Conservation (phyloP, 2,797 vertebrate species). For the Fratercula arctica region DNA sequence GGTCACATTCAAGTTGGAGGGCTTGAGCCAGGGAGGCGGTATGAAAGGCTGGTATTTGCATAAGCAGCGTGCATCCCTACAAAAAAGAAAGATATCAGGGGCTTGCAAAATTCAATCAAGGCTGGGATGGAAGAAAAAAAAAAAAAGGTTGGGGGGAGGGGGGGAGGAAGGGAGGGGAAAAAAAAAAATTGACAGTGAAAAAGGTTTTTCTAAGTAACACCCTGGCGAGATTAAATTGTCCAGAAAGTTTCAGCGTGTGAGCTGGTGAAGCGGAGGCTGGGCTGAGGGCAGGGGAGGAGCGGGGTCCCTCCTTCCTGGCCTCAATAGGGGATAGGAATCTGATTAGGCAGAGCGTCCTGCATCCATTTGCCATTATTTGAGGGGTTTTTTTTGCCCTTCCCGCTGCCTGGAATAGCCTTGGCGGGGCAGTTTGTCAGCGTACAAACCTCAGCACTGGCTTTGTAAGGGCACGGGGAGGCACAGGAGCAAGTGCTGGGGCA, state of each 20-base stretch:
- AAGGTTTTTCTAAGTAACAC: constrained; percentile 79
- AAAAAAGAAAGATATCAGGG: constrained; percentile 83
- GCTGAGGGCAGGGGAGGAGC: constrained; percentile 74
- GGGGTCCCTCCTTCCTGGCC: constrained; percentile 63
- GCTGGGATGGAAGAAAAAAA: constrained; percentile 70
- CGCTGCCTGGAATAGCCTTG: neutral
- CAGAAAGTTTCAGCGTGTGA: constrained; percentile 84
- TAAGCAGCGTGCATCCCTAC: constrained; percentile 86
- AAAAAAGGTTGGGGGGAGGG: neutral
- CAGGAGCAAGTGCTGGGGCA: neutral
- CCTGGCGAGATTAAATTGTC: constrained; percentile 88
- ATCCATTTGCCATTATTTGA: constrained; percentile 55
- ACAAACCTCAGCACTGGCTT: neutral
- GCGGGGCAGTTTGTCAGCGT: neutral
- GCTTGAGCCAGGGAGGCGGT: constrained; percentile 76
- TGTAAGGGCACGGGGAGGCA: neutral
- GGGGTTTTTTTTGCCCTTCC: neutral
- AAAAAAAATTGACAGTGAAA: constrained; percentile 83
- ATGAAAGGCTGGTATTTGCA: constrained; percentile 89
- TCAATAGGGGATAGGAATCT: constrained; percentile 70
- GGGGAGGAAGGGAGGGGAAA: constrained; percentile 21
- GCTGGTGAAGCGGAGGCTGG: constrained; percentile 82
- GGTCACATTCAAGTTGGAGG: constrained; percentile 88
- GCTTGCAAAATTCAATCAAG: constrained; percentile 72
- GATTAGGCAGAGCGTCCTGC: constrained; percentile 61